A percentile compares a stretch with the other conserved stretches of the same genome.
These are phyloP conservation scores for Aphodius granarius DNA, from an alignment of 2,888 invertebrate genomes.

Conservation along the genomic window DNA sequence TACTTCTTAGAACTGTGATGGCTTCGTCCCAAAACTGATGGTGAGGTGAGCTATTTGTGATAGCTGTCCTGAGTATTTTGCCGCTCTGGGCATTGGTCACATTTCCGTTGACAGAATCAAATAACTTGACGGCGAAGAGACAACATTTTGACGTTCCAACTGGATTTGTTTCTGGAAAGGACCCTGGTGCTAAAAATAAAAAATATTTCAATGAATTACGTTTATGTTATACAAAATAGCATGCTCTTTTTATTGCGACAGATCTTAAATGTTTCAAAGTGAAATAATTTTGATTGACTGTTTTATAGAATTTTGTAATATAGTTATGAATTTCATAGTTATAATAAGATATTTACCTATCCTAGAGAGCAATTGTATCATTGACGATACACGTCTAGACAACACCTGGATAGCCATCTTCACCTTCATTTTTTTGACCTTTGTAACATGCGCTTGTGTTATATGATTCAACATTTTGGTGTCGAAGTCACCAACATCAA, in stretches of 20 bases:
- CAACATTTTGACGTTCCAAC: too few relatives aligned
- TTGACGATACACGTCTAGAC: too few relatives aligned
- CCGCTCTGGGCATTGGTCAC: background rate
- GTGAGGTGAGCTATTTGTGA: background rate
- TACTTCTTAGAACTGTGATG: background rate
- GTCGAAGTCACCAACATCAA: background rate
- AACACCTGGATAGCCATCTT: too few relatives aligned
- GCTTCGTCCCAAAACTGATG: background rate
- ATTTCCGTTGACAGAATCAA: slow-evolving; percentile 3
- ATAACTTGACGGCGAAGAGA: background rate
- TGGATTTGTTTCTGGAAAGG: background rate
- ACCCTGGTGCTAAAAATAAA: background rate
- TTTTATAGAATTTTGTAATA: too few relatives aligned
- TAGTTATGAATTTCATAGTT: too few relatives aligned
- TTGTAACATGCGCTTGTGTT: slow-evolving; percentile 1
- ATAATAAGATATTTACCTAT: too few relatives aligned
- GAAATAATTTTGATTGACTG: too few relatives aligned
- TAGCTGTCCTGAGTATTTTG: background rate
- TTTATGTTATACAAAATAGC: too few relatives aligned
- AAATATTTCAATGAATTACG: background rate
- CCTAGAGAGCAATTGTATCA: too few relatives aligned
- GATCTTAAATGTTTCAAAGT: too few relatives aligned
- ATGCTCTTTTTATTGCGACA: too few relatives aligned
- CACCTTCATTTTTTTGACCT: slow-evolving; percentile 16
- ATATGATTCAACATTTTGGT: background rate